These are phyloP conservation scores for Girardinichthys multiradiatus DNA, from an alignment of 2,113 vertebrate genomes.

Conservation along the genomic window DNA sequence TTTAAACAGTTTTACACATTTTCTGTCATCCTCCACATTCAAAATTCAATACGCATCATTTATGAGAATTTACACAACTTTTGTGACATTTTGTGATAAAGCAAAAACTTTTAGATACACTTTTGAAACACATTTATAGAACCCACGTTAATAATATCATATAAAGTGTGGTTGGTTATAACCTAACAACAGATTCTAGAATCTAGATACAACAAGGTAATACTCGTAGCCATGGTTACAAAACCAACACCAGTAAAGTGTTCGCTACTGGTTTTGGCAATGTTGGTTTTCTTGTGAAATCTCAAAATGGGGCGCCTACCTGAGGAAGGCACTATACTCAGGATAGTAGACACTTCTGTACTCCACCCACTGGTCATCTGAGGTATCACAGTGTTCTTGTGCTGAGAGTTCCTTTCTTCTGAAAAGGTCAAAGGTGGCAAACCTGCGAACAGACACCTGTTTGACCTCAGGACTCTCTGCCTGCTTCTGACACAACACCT, in stretches of 20 bases:
- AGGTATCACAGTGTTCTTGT: constrained; percentile 74
- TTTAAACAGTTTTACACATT: no score
- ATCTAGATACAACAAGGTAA: neutral
- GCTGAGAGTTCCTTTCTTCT: constrained; percentile 74
- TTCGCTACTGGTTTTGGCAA: constrained; percentile 1
- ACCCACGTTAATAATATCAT: neutral
- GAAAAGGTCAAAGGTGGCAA: constrained; percentile 92
- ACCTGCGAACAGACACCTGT: constrained; percentile 90
- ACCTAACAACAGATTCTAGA: neutral
- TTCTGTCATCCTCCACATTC: no score
- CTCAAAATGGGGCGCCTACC: constrained; percentile 71
- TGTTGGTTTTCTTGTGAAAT: neutral
- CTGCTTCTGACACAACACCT: constrained; percentile 90
- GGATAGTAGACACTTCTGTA: constrained; percentile 90
- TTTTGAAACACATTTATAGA: neutral
- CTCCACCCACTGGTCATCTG: constrained; percentile 85
- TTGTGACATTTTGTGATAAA: neutral
- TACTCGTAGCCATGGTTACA: neutral
- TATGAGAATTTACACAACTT: neutral
- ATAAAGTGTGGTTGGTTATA: neutral
- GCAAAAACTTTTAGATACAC: neutral
- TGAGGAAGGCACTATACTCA: constrained; percentile 87
- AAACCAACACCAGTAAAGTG: neutral
- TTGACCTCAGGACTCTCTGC: constrained; percentile 84
- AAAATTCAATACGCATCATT: no score